Conservation (phyloP, 2,113 vertebrate genomes). For the Pontoporia blainvillei region DNA sequence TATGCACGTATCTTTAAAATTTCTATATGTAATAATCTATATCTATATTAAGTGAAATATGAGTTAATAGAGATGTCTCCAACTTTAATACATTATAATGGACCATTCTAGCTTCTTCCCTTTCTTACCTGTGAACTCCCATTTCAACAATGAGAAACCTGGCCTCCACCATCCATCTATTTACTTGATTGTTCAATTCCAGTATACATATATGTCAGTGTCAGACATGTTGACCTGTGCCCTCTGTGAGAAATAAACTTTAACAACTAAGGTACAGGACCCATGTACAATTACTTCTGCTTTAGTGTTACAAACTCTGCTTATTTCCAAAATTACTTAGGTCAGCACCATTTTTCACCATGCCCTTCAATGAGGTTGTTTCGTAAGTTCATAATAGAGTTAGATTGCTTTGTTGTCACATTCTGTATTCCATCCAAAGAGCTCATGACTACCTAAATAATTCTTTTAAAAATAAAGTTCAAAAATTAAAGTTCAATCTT, state of each 20-base stretch:
- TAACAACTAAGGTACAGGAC: not conserved
- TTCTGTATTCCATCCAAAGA: not conserved
- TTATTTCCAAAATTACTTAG: not conserved
- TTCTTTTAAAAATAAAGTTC: not conserved
- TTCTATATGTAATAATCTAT: not conserved
- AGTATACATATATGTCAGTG: not conserved
- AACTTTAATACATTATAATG: not conserved
- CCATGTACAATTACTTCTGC: not conserved
- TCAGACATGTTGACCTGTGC: not conserved
- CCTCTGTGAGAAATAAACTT: not conserved
- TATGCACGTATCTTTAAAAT: not conserved
- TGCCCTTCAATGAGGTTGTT: not conserved
- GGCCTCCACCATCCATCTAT: not conserved
- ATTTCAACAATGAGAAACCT: not conserved
- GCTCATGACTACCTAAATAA: not conserved
- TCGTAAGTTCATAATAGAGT: not conserved
- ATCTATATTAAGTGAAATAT: not conserved
- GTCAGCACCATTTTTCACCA: not conserved
- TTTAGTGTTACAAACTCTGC: not conserved
- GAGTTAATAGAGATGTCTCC: not conserved
- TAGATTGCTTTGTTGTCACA: not conserved
- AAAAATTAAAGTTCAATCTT: not conserved
- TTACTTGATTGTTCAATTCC: not conserved
- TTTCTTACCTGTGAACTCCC: not conserved
- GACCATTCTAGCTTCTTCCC: not conserved